phyloP scores from a whole-genome alignment of 2,113 vertebrate genomes.

The Heterochromis multidens region DNA sequence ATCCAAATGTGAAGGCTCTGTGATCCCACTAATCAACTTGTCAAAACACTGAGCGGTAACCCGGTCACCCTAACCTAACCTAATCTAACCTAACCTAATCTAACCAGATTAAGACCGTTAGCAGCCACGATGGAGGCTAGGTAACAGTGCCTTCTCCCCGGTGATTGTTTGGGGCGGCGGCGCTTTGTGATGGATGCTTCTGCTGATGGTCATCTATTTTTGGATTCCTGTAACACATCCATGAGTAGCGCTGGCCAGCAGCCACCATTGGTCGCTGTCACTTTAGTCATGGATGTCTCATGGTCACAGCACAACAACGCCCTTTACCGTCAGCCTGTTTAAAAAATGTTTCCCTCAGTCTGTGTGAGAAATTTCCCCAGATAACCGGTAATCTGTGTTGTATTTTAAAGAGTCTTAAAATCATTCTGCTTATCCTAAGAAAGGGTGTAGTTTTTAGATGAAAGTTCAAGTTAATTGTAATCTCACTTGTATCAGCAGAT shows the following conservation, averaged over 20 bases:
- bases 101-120: not conserved
- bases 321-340: not conserved
- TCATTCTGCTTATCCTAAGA: not conserved
- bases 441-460: not conserved
- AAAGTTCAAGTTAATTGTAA: not conserved
- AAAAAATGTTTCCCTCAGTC: not conserved
- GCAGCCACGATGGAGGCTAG: no score
- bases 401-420: not conserved
- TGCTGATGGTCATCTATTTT: slow-evolving; percentile 21
- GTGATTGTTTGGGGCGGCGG: not conserved
- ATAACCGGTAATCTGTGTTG: not conserved
- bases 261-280: slow-evolving; percentile 49
- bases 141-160: not conserved
- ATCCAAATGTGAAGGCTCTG: not conserved
- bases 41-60: not conserved
- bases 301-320: not conserved
- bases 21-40: slow-evolving; percentile 19
- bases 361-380: not conserved
- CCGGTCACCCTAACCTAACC: not conserved
- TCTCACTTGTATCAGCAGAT: not conserved
- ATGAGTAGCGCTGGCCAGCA: slow-evolving; percentile 1
- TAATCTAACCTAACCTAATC: not conserved
- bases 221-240: slow-evolving; percentile 25
- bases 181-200: slow-evolving; percentile 25
- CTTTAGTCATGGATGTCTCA: not conserved